A percentile compares a stretch with the other conserved stretches of the same genome.
Conservation (phyloP, 35 echinoderm and acorn worm species). For the Heliocidaris tuberculata region DNA sequence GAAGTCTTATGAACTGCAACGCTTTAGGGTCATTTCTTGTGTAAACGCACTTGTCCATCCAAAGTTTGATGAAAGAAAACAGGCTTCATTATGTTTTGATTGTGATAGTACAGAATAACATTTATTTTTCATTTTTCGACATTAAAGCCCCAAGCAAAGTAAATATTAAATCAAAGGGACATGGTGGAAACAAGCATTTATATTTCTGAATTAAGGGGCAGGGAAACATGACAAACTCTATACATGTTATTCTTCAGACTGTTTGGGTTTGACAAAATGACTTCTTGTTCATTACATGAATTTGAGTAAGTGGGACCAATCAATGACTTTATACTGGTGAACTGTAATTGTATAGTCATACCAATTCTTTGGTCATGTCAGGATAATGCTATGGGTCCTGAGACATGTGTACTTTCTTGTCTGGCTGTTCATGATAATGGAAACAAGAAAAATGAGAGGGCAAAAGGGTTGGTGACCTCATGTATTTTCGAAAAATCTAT, state of each 20-base stretch:
- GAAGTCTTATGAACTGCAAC: not conserved
- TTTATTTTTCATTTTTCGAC: slow-evolving; percentile 14
- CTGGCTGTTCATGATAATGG: not conserved
- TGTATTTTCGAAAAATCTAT: not conserved
- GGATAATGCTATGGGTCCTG: not conserved
- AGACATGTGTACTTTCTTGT: not conserved
- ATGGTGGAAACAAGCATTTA: not conserved
- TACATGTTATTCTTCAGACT: not conserved
- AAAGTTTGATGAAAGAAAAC: slow-evolving; percentile 18
- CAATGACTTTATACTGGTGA: not conserved
- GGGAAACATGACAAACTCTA: not conserved
- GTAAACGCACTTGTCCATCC: not conserved
- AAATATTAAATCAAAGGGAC: slow-evolving; percentile 18
- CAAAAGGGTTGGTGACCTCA: slow-evolving; percentile 7
- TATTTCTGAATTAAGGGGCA: not conserved
- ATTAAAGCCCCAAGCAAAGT: not conserved
- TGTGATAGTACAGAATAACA: not conserved
- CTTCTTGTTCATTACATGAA: slow-evolving; percentile 4
- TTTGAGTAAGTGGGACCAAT: not conserved
- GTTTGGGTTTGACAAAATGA: not conserved
- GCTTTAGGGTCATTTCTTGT: not conserved
- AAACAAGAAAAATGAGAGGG: not conserved
- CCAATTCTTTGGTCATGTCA: not conserved
- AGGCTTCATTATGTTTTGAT: not conserved
- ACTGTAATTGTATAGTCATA: slow-evolving; percentile 18